Conservation (phyloP, 2,888 invertebrate genomes). For the Conus canariensis region DNA sequence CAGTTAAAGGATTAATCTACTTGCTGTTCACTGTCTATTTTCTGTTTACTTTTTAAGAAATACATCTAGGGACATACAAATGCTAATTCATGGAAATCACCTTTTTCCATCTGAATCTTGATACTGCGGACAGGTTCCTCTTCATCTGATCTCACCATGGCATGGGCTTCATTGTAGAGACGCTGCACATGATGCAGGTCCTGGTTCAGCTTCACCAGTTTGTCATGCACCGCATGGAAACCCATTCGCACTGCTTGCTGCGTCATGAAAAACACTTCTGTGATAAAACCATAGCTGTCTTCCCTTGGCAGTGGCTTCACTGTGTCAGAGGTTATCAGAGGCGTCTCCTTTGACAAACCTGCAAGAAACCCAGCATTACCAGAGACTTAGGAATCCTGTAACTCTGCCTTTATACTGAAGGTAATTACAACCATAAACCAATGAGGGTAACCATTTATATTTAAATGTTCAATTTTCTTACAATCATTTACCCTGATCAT, state of each 20-base stretch:
- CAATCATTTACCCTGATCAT: too few species aligned
- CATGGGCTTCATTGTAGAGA: constrained; percentile 84
- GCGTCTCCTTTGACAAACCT: constrained; percentile 85
- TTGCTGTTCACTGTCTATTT: too few species aligned
- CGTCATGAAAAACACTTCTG: constrained; percentile 94
- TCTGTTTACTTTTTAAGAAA: too few species aligned
- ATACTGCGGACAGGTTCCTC: constrained; percentile 79
- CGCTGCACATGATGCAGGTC: constrained; percentile 87
- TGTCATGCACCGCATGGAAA: constrained; percentile 80
- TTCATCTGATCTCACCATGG: constrained; percentile 78
- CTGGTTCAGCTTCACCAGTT: constrained; percentile 82
- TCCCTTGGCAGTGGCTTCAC: constrained; percentile 53
- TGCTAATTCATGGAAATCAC: constrained; percentile 49
- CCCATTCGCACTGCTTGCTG: constrained; percentile 92
- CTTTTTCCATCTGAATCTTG: constrained; percentile 74
- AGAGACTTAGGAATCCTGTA: too few species aligned
- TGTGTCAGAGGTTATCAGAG: constrained; percentile 85
- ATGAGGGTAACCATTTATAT: too few species aligned
- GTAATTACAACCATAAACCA: too few species aligned
- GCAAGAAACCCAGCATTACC: constrained; percentile 2
- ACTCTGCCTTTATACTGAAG: too few species aligned
- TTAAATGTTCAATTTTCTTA: too few species aligned
- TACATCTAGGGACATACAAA: too few species aligned
- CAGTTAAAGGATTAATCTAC: too few species aligned
- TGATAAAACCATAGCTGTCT: constrained; percentile 84